Conservation (phyloP, 2,888 invertebrate species). For the Trilocha varians region DNA sequence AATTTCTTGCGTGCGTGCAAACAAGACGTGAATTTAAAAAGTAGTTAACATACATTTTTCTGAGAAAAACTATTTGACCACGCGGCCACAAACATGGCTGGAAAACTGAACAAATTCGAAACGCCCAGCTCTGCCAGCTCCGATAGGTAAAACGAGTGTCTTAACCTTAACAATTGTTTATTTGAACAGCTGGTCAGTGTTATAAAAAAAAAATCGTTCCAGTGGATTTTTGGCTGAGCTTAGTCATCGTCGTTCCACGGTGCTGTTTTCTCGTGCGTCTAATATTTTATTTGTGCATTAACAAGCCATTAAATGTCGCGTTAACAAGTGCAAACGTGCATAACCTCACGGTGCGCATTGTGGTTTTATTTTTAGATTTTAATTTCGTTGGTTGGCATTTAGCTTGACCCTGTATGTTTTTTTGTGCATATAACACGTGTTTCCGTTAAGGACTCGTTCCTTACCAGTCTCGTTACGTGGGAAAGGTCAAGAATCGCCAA, state of each 20-base stretch:
- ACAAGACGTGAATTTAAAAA: conserved; percentile 32
- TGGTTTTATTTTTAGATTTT: conserved; percentile 65
- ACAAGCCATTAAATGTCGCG: conserved; percentile 21
- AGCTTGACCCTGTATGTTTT: conserved; percentile 41
- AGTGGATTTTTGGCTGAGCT: conserved; percentile 40
- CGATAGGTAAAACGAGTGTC: conserved; percentile 81
- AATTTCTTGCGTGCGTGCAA: conserved; percentile 36
- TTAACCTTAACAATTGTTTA: conserved; percentile 53
- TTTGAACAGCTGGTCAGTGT: conserved; percentile 63
- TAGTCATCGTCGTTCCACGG: conserved; percentile 33
- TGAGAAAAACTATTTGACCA: conserved; percentile 20
- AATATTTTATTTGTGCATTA: conserved; percentile 23
- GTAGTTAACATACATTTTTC: conserved; percentile 19
- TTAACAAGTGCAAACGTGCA: conserved; percentile 34
- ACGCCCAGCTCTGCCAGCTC: conserved; percentile 93
- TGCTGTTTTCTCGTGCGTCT: conserved; percentile 36
- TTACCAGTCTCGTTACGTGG: conserved; percentile 24
- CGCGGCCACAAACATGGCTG: conserved; percentile 53
- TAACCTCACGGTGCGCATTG: conserved; percentile 61
- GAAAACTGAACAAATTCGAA: conserved; percentile 78
- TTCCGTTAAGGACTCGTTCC: conserved; percentile 27
- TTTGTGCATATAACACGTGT: conserved; percentile 52
- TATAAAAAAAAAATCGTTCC: conserved; percentile 40
- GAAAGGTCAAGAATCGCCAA: conserved; percentile 24
- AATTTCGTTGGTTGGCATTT: conserved; percentile 59